Evolutionary conservation across 64 coral and sea anemone genomes (phyloP).

Genomic region (Porites australiensis): DNA sequence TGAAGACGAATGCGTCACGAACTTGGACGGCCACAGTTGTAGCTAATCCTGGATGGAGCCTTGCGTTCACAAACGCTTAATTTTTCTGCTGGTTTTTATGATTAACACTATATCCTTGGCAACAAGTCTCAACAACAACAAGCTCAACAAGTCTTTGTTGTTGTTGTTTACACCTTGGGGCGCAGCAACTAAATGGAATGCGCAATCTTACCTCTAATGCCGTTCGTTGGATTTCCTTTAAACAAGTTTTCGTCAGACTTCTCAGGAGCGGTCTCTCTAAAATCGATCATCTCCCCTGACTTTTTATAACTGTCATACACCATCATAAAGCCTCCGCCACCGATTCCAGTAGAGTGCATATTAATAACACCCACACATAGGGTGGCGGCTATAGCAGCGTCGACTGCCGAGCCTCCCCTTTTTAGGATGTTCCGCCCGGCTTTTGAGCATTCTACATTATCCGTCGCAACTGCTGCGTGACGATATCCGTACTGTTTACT

Average conservation of each 20-base stretch:
- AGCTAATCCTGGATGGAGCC: no score
- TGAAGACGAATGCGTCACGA: no score
- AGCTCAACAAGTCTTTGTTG: no score
- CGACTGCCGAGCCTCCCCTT: slow-evolving; percentile 87
- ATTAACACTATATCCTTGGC: no score
- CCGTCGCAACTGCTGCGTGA: slow-evolving; percentile 91
- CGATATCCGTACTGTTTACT: slow-evolving; percentile 76
- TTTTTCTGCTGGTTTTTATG: no score
- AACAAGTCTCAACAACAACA: no score
- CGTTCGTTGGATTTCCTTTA: slow-evolving; percentile 90
- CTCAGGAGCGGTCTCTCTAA: slow-evolving; percentile 91
- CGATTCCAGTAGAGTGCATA: slow-evolving; percentile 93
- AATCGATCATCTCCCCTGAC: slow-evolving; percentile 95
- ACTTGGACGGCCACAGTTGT: no score
- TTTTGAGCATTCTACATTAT: slow-evolving; percentile 88
- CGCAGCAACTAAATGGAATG: no score
- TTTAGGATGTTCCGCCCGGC: slow-evolving; percentile 79
- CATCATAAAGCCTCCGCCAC: slow-evolving; percentile 97
- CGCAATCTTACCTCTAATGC: slow-evolving; percentile 79
- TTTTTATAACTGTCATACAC: slow-evolving; percentile 77
- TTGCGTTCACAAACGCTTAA: no score
- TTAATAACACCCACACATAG: slow-evolving; percentile 95
- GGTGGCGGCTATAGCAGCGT: slow-evolving; percentile 86
- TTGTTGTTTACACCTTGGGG: no score
- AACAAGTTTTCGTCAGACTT: slow-evolving; percentile 79